Conservation (phyloP, 2,113 vertebrate species). For the Danionella cerebrum region DNA sequence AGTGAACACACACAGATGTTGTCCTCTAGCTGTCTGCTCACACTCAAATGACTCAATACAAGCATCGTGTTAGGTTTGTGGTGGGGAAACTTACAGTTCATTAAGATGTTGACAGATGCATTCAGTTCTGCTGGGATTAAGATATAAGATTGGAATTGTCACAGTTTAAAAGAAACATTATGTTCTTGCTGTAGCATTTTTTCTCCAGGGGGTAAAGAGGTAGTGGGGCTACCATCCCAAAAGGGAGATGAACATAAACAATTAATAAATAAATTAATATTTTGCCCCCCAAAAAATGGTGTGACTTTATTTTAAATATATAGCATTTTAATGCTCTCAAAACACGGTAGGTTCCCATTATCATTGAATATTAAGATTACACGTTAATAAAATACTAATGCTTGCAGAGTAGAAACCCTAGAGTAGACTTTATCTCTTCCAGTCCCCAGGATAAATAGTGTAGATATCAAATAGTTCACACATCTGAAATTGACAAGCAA, state of each 20-base stretch:
- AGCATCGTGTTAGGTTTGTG: not conserved
- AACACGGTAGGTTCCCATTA: too few relatives aligned
- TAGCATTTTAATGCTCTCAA: too few relatives aligned
- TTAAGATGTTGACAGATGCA: constrained; percentile 16
- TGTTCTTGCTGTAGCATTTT: not conserved
- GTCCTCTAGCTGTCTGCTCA: constrained; percentile 28
- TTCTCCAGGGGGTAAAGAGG: not conserved
- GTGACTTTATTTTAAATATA: not conserved
- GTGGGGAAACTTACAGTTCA: constrained; percentile 12
- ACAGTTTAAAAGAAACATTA: constrained; percentile 4
- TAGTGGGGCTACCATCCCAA: not conserved
- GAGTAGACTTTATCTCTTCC: not conserved
- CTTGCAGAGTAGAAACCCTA: too few relatives aligned
- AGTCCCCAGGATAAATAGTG: not conserved
- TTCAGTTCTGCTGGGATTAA: not conserved
- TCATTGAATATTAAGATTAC: too few relatives aligned
- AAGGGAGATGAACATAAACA: not conserved
- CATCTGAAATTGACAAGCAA: not conserved
- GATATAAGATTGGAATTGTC: not conserved
- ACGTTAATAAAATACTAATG: too few relatives aligned
- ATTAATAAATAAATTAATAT: not conserved
- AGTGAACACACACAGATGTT: constrained; percentile 37
- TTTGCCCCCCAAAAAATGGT: too few relatives aligned
- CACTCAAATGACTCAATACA: constrained; percentile 14
- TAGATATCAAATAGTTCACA: not conserved